Evolutionary conservation across 2,797 vertebrate genomes (phyloP).

Genomic region (Corythornis leucogaster): DNA sequence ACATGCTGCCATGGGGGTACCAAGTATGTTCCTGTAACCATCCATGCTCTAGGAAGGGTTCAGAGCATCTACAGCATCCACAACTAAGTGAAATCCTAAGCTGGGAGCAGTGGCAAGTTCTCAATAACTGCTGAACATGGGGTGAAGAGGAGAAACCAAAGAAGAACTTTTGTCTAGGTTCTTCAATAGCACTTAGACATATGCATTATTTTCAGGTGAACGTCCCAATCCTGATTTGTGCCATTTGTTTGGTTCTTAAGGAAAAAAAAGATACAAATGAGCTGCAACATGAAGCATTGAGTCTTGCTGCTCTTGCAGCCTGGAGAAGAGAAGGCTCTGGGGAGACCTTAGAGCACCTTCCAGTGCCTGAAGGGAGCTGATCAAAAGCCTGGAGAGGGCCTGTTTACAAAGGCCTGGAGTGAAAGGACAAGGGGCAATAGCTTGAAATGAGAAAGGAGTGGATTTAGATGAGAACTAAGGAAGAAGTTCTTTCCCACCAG

Average conservation of each 20-base stretch:
- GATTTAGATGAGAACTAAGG: too few species aligned
- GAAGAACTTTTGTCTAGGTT: background rate
- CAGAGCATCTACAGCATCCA: background rate
- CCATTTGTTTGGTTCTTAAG: background rate
- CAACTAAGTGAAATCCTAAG: background rate
- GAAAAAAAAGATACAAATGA: background rate
- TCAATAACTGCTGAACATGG: background rate
- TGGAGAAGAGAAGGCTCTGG: too few species aligned
- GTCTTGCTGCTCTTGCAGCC: background rate
- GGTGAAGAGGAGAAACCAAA: background rate
- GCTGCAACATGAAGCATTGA: background rate
- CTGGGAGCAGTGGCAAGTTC: background rate
- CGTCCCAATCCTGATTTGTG: background rate
- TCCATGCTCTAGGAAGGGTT: background rate
- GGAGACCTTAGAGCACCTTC: too few species aligned
- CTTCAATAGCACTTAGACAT: background rate
- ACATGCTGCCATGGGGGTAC: background rate
- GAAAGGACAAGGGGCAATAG: too few species aligned
- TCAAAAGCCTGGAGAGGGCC: too few species aligned
- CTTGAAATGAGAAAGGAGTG: too few species aligned
- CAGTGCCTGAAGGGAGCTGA: too few species aligned
- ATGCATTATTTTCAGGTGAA: background rate
- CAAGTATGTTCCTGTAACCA: background rate
- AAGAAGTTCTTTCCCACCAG: too few species aligned
- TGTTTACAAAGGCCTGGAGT: too few species aligned